Evolutionary conservation across 2,888 invertebrate species (phyloP), one percentile per base, ranked within the genome.

Genomic region (Ypsolopha scabrella): DNA sequence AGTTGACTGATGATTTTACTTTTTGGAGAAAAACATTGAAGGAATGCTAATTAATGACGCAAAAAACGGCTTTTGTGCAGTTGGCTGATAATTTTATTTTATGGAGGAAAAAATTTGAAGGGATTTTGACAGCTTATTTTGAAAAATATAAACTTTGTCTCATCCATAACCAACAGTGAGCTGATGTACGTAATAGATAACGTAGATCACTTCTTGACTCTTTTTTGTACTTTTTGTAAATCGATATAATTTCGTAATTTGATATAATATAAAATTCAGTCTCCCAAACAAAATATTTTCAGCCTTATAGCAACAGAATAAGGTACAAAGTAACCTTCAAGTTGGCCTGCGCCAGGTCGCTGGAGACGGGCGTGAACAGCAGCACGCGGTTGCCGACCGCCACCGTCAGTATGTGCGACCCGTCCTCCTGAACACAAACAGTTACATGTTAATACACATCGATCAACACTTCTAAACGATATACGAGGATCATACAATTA

Each of bases 361-460:
- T 96, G 1, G 97, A 97, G 0, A 98, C 94, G 0, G 97, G 95
- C 0, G 98, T 96, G 62, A 97, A 98, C 7, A 98, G 82, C 72
- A 97, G 89, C 41, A 98, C 94, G 75, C 96, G 94, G 54, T 95
- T 96, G 0, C 96, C 98, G 39, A 98, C 96, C 0, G 96, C 97
- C 0, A 99, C 97, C 0, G 99, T 99, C 41, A 99, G 80, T 62
- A 99, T 96, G 73, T 99, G 99, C 0, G 97, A 96, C 0, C 99
- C 99, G 72, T 99, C 99, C 76, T 99, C 99, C 24, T 24, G 24
- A 24, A 24, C 24, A 24, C 24, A 24, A 24, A 24, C 24, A 24
- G 4, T 24, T 24, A 24, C 4, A 24, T 4, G 24, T 24, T 24
- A 24, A 24, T 24, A 24, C 24, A 24, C 24, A 24, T 24, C 2